These are phyloP conservation scores for Caloenas nicobarica DNA, from an alignment of 2,113 vertebrate genomes.

Conservation along the genomic window DNA sequence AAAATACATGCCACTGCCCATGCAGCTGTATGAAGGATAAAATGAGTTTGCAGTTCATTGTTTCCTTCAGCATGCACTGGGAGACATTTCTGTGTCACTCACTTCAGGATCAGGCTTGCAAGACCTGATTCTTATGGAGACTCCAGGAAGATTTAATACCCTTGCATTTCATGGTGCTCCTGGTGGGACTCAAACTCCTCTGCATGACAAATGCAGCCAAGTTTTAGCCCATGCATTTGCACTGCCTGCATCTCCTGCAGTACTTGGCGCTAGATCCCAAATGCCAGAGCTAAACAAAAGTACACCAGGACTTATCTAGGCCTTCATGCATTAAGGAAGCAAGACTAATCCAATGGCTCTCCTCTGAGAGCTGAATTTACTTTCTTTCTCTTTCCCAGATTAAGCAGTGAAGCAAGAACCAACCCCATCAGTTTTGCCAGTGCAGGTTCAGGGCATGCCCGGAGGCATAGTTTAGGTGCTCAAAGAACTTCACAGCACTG, in stretches of 20 bases:
- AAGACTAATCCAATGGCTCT: neutral
- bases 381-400: neutral
- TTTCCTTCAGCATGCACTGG: neutral
- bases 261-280: neutral
- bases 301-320: neutral
- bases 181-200: conserved; percentile 7
- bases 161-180: neutral
- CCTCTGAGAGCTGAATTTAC: neutral
- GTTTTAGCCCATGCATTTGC: neutral
- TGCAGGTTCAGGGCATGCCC: neutral
- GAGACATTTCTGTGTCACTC: conserved; percentile 6
- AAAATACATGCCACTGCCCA: neutral
- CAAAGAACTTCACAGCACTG: neutral
- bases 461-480: neutral
- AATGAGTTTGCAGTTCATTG: neutral
- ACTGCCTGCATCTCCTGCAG: neutral
- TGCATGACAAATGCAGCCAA: neutral
- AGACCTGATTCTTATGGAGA: neutral
- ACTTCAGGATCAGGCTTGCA: conserved; percentile 39
- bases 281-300: neutral
- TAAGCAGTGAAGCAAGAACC: neutral
- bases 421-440: neutral
- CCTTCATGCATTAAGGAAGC: neutral
- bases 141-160: neutral
- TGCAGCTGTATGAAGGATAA: neutral